These are phyloP conservation scores for Nicator chloris DNA, from an alignment of 2,113 vertebrate species.

Conservation along the genomic window DNA sequence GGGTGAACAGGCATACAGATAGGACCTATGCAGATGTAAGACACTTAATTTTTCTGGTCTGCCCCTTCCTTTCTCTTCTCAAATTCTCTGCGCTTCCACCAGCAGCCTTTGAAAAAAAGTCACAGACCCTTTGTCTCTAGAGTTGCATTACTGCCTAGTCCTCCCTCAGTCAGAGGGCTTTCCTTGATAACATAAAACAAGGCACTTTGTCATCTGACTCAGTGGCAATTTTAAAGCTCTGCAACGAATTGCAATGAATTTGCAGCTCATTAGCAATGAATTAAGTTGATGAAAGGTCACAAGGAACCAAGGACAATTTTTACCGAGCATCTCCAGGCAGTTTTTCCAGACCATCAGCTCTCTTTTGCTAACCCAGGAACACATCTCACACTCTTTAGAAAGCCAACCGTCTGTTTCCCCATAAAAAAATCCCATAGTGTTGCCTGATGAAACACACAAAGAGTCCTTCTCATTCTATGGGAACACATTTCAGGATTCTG, in stretches of 20 bases:
- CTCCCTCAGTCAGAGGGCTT: background rate
- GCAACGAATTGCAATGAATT: constrained; percentile 17
- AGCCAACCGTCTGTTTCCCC: background rate
- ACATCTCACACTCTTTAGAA: background rate
- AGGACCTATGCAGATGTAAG: background rate
- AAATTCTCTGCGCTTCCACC: background rate
- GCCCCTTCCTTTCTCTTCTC: background rate
- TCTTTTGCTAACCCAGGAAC: background rate
- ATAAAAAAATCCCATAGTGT: background rate
- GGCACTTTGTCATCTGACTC: background rate
- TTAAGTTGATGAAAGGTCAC: constrained; percentile 31
- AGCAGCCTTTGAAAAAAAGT: too few relatives aligned
- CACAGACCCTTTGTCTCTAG: too few relatives aligned
- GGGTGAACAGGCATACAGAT: background rate
- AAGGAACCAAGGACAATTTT: constrained; percentile 33
- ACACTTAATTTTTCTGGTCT: background rate
- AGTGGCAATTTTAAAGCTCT: constrained; percentile 1
- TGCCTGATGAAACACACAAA: background rate
- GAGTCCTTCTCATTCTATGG: background rate
- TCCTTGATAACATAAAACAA: background rate
- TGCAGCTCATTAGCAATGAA: constrained; percentile 31
- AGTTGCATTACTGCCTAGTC: background rate
- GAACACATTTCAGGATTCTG: background rate
- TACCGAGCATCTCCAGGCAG: background rate
- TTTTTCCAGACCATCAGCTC: constrained; percentile 6